Evolutionary conservation across 2,113 vertebrate species (phyloP).

Genomic region (Heterotilapia buettikoferi): DNA sequence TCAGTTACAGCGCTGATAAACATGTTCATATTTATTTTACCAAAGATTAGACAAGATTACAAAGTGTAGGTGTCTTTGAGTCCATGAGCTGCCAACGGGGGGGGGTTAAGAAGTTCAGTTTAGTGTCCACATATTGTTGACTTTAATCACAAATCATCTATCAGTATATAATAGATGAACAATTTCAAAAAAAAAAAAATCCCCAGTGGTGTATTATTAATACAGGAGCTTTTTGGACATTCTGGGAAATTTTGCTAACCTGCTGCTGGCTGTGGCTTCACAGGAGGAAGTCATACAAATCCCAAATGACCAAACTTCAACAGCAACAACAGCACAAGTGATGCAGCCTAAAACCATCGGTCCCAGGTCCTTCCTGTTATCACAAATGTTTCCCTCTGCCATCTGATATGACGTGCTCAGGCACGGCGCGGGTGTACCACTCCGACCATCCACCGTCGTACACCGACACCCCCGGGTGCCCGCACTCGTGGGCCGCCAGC

Average conservation of each 20-base stretch:
- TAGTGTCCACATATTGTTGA: neutral
- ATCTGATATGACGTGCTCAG: slow-evolving; percentile 82
- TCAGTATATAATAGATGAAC: neutral
- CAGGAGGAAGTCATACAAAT: neutral
- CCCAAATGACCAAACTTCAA: neutral
- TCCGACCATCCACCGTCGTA: slow-evolving; percentile 89
- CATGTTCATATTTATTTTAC: neutral
- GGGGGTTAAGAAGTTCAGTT: neutral
- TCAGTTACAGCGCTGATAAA: accelerated
- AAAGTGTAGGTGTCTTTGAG: neutral
- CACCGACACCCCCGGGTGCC: slow-evolving; percentile 76
- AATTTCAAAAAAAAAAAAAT: neutral
- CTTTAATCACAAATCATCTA: neutral
- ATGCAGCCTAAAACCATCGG: neutral
- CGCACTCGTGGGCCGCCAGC: slow-evolving; percentile 80
- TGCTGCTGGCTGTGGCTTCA: neutral
- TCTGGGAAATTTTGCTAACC: neutral
- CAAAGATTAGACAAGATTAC: neutral
- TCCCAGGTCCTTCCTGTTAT: neutral
- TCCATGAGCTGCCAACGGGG: neutral
- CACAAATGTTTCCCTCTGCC: slow-evolving; percentile 80
- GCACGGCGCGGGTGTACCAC: slow-evolving; percentile 83
- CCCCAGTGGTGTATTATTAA: neutral
- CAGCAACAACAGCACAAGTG: neutral
- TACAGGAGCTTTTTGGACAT: neutral